These are phyloP conservation scores for Nasonia longicornis DNA, from an alignment of 1,140 invertebrate species.

Conservation along the genomic window DNA sequence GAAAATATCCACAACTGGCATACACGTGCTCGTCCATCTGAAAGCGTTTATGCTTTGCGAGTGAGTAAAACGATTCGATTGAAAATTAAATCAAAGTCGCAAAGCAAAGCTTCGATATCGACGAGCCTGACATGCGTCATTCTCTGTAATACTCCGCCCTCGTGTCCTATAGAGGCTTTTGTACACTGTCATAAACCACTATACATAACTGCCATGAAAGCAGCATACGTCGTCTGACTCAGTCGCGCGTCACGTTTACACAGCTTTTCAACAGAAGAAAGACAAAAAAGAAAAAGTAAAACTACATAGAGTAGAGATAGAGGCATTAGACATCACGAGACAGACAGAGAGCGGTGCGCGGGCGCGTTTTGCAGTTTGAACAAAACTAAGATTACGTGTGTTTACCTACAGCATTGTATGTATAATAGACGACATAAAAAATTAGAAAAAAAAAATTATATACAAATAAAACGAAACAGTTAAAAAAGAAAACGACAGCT, in stretches of 20 bases:
- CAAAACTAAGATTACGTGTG: conserved; percentile 28
- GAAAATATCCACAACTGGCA: background rate
- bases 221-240: conserved; percentile 6
- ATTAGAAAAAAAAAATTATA: conserved; percentile 5
- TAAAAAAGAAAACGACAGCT: conserved; percentile 33
- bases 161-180: conserved; percentile 43
- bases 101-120: conserved; percentile 15
- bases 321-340: conserved; percentile 34
- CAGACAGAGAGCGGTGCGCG: conserved; percentile 1
- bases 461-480: conserved; percentile 18
- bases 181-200: background rate
- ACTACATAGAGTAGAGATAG: conserved; percentile 6
- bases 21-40: background rate
- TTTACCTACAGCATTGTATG: background rate
- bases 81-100: background rate
- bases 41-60: background rate
- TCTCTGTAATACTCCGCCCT: conserved; percentile 32
- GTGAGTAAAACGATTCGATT: background rate
- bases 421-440: conserved; percentile 2
- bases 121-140: conserved; percentile 11
- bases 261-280: conserved; percentile 23
- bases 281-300: conserved; percentile 18
- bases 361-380: conserved; percentile 12
- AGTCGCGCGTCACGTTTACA: conserved; percentile 4
- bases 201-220: background rate